These are phyloP conservation scores for Callyntrura guangdongensis DNA, from an alignment of 2,888 invertebrate genomes.

Conservation along the genomic window DNA sequence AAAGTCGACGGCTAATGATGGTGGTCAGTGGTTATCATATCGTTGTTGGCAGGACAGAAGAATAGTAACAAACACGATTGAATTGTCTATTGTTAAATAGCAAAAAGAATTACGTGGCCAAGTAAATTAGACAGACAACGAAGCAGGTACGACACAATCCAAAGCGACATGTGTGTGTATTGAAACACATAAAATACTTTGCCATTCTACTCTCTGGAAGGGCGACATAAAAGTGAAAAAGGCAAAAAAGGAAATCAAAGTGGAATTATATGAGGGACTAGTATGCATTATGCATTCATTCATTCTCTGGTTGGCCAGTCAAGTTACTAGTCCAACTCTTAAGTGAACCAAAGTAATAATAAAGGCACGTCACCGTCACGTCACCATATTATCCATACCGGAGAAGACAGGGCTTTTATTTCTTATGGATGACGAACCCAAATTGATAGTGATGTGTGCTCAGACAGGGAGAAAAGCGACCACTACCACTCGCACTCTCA, in stretches of 20 bases:
- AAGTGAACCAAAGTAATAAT: background rate
- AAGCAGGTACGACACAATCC: slow-evolving; percentile 7
- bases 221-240: background rate
- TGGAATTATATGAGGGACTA: background rate
- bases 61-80: background rate
- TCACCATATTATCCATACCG: background rate
- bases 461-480: background rate
- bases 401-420: background rate
- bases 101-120: background rate
- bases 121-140: background rate
- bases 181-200: background rate
- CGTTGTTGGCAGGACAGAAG: background rate
- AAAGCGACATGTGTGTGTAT: too few species aligned
- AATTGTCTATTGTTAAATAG: slow-evolving; percentile 31
- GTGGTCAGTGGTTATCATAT: slow-evolving; percentile 18
- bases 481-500: background rate
- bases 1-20: slow-evolving; percentile 2
- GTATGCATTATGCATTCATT: background rate
- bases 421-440: background rate
- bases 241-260: slow-evolving; percentile 32
- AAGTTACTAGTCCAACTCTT: background rate
- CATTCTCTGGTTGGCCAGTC: background rate
- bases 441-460: background rate
- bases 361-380: background rate
- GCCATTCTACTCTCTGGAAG: background rate